Percentiles rank a stretch among this genome's conserved stretches.
phyloP scores from a whole-genome alignment of 2,888 invertebrate genomes.

The Trimorus sp. region DNA sequence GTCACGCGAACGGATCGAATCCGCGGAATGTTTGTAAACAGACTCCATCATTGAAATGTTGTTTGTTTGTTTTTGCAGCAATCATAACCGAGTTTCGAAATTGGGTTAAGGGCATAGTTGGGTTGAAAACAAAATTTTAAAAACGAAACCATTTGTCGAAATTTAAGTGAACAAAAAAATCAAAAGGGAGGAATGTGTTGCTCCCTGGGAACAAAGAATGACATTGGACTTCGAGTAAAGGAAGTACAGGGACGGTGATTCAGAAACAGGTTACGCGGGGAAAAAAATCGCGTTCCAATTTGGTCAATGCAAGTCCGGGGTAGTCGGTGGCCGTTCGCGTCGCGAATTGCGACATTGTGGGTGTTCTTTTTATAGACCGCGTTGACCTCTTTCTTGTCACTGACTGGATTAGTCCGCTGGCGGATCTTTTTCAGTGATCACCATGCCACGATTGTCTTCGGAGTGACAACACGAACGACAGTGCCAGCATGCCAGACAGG shows the following conservation, averaged over 20 bases:
- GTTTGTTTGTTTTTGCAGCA: no score
- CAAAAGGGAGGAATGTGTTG: constrained; percentile 1
- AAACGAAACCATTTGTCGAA: no score
- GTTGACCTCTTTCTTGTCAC: constrained; percentile 76
- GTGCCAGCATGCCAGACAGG: constrained; percentile 74
- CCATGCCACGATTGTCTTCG: constrained; percentile 57
- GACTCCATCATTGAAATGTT: no score
- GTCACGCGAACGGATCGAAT: no score
- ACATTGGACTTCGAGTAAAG: constrained; percentile 50
- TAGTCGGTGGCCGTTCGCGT: constrained; percentile 65
- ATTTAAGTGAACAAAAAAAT: no score
- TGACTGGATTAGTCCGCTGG: constrained; percentile 70
- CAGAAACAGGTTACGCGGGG: constrained; percentile 63
- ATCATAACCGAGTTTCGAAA: no score
- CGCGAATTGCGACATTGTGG: constrained; percentile 70
- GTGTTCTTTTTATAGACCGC: constrained; percentile 80
- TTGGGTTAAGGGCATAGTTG: no score
- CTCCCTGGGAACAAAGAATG: constrained; percentile 47
- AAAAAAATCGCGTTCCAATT: constrained; percentile 65
- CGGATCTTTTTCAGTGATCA: constrained; percentile 70
- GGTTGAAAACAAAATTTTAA: no score
- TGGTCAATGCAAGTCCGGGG: constrained; percentile 66
- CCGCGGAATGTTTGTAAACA: no score
- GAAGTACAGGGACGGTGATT: constrained; percentile 60
- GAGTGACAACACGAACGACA: constrained; percentile 41